Percentiles rank a stretch among this genome's conserved stretches.
These are phyloP conservation scores for Fissipunctia ypsillon DNA, from an alignment of 2,888 invertebrate genomes.

Conservation along the genomic window DNA sequence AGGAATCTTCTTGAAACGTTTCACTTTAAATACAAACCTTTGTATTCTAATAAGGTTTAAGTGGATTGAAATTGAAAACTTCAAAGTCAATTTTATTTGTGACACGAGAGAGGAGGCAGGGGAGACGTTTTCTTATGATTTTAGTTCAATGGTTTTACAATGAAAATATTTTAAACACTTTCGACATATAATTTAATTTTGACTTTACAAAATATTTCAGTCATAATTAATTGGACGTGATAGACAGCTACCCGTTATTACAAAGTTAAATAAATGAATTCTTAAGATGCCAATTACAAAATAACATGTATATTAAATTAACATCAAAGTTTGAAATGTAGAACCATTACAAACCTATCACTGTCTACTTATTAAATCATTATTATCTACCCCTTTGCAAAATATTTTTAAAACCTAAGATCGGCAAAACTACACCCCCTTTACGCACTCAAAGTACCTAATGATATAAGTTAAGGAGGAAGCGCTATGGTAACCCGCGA, in stretches of 20 bases:
- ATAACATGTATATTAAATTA: neutral
- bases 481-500: too few relatives aligned
- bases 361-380: too few relatives aligned
- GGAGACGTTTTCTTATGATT: neutral
- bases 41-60: neutral
- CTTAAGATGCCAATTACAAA: neutral
- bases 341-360: too few relatives aligned
- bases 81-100: slow-evolving; percentile 8
- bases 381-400: too few relatives aligned
- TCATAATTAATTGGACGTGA: neutral
- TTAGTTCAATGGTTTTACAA: neutral
- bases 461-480: too few relatives aligned
- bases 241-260: neutral
- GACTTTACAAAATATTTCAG: neutral
- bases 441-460: too few relatives aligned
- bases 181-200: neutral
- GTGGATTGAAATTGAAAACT: slow-evolving; percentile 9
- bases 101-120: neutral
- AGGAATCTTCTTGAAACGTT: slow-evolving; percentile 20
- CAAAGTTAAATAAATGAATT: neutral
- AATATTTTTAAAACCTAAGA: too few relatives aligned
- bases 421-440: neutral
- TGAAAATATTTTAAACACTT: neutral
- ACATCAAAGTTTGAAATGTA: neutral
- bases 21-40: neutral